These are phyloP conservation scores for Noctuana brunneofusca DNA, from an alignment of 2,888 invertebrate species.

Conservation along the genomic window DNA sequence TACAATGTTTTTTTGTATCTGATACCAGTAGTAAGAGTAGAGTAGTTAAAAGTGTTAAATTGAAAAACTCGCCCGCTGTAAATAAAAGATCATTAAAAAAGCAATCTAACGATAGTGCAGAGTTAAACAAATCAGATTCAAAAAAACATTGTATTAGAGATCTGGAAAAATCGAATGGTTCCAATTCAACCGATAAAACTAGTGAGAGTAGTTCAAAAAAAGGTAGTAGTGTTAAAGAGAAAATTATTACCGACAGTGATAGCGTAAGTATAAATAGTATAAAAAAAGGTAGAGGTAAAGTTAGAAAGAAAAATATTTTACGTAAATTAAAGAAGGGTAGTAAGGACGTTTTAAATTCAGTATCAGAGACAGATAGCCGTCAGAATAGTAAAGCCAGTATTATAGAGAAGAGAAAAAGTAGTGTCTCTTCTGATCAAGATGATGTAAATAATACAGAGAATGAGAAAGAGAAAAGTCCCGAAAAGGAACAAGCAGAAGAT, in stretches of 20 bases:
- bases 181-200: constrained; percentile 54
- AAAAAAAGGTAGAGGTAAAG: constrained; percentile 65
- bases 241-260: constrained; percentile 60
- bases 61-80: constrained; percentile 49
- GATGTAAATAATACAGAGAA: constrained; percentile 54
- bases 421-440: constrained; percentile 74
- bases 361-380: constrained; percentile 62
- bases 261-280: constrained; percentile 60
- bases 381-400: constrained; percentile 72
- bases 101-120: constrained; percentile 65
- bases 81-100: constrained; percentile 70
- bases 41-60: constrained; percentile 53
- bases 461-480: constrained; percentile 61
- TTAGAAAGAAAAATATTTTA: constrained; percentile 64
- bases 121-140: constrained; percentile 63
- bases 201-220: constrained; percentile 55
- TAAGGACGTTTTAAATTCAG: constrained; percentile 58
- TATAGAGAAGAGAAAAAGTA: constrained; percentile 73
- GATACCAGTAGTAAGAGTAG: constrained; percentile 59
- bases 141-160: constrained; percentile 74
- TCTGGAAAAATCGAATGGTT: constrained; percentile 60
- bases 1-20: too few species aligned
- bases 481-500: constrained; percentile 64
- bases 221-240: constrained; percentile 61
- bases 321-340: constrained; percentile 57